These are phyloP conservation scores for Anastrepha obliqua DNA, from an alignment of 1,140 invertebrate genomes.

Conservation along the genomic window DNA sequence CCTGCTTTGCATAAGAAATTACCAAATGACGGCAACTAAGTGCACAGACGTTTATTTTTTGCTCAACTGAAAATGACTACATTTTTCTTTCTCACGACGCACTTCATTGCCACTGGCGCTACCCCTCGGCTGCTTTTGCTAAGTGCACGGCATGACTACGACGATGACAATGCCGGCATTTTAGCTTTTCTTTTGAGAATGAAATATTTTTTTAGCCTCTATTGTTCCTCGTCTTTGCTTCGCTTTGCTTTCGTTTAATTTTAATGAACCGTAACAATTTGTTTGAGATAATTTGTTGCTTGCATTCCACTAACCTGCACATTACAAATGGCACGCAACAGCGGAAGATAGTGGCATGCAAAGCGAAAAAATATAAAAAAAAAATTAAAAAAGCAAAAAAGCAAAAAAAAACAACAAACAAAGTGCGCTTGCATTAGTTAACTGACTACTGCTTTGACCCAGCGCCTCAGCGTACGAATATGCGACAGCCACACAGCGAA, in stretches of 20 bases:
- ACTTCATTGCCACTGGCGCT: background rate
- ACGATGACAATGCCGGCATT: background rate
- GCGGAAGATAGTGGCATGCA: background rate
- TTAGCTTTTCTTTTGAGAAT: background rate
- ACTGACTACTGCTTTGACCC: background rate
- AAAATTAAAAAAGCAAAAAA: background rate
- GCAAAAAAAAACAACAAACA: background rate
- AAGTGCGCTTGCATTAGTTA: background rate
- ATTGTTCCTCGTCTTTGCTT: background rate
- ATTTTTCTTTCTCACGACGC: background rate
- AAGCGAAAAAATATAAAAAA: background rate
- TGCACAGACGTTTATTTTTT: background rate
- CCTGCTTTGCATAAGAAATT: constrained; percentile 18
- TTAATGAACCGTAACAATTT: constrained; percentile 74
- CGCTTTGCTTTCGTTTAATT: constrained; percentile 66
- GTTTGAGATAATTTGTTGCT: constrained; percentile 73
- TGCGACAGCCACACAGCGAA: background rate
- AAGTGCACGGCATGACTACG: no score
- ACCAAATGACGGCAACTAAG: background rate
- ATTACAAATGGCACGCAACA: constrained; percentile 19
- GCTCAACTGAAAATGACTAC: background rate
- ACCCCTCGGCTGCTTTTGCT: background rate
- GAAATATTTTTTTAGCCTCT: background rate
- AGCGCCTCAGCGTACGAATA: background rate
- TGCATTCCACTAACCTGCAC: constrained; percentile 58